A percentile compares a stretch with the other conserved stretches of the same genome.
Conservation (phyloP, 2,888 invertebrate genomes). For the Eupsilia transversa region DNA sequence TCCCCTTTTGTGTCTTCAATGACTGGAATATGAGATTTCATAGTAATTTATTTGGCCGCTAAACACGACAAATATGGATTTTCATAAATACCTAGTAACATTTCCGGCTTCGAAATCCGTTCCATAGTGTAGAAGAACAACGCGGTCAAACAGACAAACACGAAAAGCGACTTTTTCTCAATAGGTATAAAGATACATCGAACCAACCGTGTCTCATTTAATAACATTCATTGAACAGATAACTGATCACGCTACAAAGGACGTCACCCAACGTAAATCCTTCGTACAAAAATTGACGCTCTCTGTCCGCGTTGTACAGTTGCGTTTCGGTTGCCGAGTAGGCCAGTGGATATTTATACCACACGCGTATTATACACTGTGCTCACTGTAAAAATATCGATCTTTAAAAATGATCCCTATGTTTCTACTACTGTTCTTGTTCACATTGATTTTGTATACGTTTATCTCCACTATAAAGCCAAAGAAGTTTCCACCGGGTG, state of each 20-base stretch:
- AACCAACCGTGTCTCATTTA: neutral
- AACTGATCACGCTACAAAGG: slow-evolving; percentile 50
- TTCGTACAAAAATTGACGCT: slow-evolving; percentile 58
- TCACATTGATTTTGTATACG: slow-evolving; percentile 61
- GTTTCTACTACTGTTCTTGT: slow-evolving; percentile 58
- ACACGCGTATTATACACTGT: slow-evolving; percentile 49
- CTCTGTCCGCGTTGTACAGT: slow-evolving; percentile 63
- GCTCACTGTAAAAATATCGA: slow-evolving; percentile 58
- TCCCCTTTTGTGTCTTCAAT: no score
- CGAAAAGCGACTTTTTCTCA: neutral
- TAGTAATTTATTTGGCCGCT: no score
- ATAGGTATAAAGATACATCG: neutral
- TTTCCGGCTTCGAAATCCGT: neutral
- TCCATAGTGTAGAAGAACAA: neutral
- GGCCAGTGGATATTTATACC: slow-evolving; percentile 66
- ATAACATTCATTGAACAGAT: slow-evolving; percentile 24
- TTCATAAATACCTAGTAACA: no score
- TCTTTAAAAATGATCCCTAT: slow-evolving; percentile 63
- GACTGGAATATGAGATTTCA: no score
- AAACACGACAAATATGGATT: no score
- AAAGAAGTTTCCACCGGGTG: slow-evolving; percentile 89
- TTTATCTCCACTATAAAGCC: slow-evolving; percentile 79
- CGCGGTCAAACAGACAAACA: neutral
- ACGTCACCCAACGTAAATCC: slow-evolving; percentile 41
- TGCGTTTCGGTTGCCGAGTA: slow-evolving; percentile 66